Base-by-base conservation (phyloP, 2,113 vertebrate species). In the Carassius carassius region DNA sequence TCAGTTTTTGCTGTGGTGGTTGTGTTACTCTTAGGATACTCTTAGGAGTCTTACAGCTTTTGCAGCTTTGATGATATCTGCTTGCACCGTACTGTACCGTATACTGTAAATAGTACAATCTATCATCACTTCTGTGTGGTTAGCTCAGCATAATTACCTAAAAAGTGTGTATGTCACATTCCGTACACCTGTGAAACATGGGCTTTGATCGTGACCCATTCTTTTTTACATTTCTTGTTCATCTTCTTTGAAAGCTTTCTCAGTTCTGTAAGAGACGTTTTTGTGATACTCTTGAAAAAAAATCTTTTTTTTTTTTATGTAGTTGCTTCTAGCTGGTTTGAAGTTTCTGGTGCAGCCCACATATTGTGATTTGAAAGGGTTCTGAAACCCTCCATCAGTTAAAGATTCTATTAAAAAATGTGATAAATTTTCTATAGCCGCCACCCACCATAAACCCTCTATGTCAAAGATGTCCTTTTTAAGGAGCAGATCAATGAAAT, bases 81-180 rank as follows among this genome's bases (percentile, higher is more conserved):
- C 65, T 84, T 82, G 21, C 21, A n/a, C 56, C 10, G 56, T 60
- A 60, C 56, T 60, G 19, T 60, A 60, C 56, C 8, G 19, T 76
- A 58, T 75, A 49, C 49, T 41, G 58, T 78, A 73, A 73, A 83
- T 16, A 44, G 81, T 60, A 1, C 19, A n/a, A n/a, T 60, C 19
- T n/a, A 60, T 21, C 56, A 10, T 60, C 78, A 87, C 32, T 90
- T 86, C 86, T 92, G 89, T 84, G 90, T 89, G 89, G 90, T 92
- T 86, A 90, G 91, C 91, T 92, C 91, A 91, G 87, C 87, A 88
- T 91, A 92, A 92, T 93, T 93, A 91, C 91, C 91, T 92, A 90
- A 92, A 92, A 58, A 88, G 80, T 89, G 91, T 91, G 14, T 35
- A 56, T 60, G 76, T 37, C 8, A n/a, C 32, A 44, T 37, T 70